These are phyloP conservation scores for Acrocephalus kingi DNA, from an alignment of 2,113 vertebrate genomes.

Conservation along the genomic window DNA sequence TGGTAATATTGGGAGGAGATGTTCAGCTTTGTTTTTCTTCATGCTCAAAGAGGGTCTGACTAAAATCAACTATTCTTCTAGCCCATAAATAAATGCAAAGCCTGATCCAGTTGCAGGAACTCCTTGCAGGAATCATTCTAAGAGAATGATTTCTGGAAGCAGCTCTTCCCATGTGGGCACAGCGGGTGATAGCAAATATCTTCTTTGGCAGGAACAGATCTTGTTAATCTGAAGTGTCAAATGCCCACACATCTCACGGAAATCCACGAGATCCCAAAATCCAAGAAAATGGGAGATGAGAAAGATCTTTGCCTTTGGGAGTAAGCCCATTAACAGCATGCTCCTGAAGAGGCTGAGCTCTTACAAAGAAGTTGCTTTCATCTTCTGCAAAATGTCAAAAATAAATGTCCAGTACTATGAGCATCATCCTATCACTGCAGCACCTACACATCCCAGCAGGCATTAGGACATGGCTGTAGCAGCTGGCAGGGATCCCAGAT, in stretches of 20 bases:
- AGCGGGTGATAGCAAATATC: neutral
- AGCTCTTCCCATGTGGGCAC: neutral
- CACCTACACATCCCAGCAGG: neutral
- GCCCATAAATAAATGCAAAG: conserved; percentile 19
- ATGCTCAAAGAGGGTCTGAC: neutral
- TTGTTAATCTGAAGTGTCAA: neutral
- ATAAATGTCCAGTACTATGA: neutral
- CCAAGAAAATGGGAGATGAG: neutral
- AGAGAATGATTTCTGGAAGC: neutral
- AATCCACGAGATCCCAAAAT: neutral
- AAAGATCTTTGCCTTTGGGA: neutral
- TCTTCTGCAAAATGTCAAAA: neutral
- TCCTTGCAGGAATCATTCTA: neutral
- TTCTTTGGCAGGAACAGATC: neutral
- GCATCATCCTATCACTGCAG: neutral
- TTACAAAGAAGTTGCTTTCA: neutral
- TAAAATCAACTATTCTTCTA: neutral
- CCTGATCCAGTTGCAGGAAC: neutral
- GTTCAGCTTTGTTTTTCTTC: conserved; percentile 13
- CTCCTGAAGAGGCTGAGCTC: neutral
- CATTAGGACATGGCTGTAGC: neutral
- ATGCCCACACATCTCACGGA: neutral
- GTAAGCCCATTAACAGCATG: neutral
- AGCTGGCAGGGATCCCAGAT: neutral
- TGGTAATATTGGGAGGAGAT: neutral